Base-by-base conservation (phyloP, 2,888 invertebrate genomes). In the Pollenia amentaria region DNA sequence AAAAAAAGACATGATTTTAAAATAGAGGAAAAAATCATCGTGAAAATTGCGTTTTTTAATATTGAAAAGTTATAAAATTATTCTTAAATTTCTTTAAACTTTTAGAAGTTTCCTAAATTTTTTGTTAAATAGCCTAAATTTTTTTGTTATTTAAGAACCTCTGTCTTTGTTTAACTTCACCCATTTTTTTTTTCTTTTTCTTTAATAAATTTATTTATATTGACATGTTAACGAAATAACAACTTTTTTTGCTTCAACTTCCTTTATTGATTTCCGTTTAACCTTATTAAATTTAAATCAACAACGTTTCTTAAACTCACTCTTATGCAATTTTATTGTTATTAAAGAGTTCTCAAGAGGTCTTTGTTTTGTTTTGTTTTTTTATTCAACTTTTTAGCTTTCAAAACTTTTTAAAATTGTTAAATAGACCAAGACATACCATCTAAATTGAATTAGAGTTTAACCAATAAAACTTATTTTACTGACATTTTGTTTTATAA, bases 221-320 rank as follows among this genome's bases (percentile, higher is more conserved):
- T 80, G 72, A 70, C 72, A 72, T 57, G 48, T 65, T 65, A 72
- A 70, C 38, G 12, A 65, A 44, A 6, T 29, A 64, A 44, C 40
- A 62, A 57, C 11, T 9, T 62, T 65, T 55, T 62, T 67, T 21
- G 29, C n/a, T 76, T 65, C 14, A 77, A 77, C 72, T 84, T 84
- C 84, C 84, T 84, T 79, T 73, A 12, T 14, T 29, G 21, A 79
- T 79, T 84, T 84, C 84, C 84, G 84, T 46, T 84, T 40, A 62
- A 84, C 84, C 73, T 73, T 60, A 84, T 84, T 84, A 53, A 76
- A 44, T 44, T 38, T 73, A 60, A 46, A 72, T 44, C 8, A 53
- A 9, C 3, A 29, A 29, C 29, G 29, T 29, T 29, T 12, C 40
- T 48, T 53, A 53, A 62, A 64, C 46, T 75, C 10, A 75, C 76